These are phyloP conservation scores for Peucedramus taeniatus DNA, from an alignment of 2,113 vertebrate species.

Conservation along the genomic window DNA sequence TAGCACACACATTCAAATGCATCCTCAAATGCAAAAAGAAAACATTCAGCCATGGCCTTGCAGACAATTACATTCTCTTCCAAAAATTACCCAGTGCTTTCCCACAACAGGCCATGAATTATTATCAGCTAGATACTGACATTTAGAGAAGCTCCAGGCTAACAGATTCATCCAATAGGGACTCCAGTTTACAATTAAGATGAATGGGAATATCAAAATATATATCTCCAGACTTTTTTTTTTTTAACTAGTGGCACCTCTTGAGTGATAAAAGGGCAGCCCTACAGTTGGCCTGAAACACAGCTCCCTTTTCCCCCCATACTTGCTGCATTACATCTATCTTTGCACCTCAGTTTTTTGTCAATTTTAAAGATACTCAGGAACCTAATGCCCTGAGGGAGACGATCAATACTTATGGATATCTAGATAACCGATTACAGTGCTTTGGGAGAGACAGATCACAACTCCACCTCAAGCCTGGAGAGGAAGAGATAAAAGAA, in stretches of 20 bases:
- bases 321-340: neutral
- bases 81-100: neutral
- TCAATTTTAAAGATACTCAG: neutral
- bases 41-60: neutral
- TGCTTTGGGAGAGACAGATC: accelerated
- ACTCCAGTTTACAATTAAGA: neutral
- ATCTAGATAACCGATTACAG: neutral
- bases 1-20: neutral
- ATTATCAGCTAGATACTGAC: neutral
- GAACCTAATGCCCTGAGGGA: neutral
- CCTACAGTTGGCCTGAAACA: neutral
- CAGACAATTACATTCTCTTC: neutral
- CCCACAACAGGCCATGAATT: neutral
- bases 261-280: neutral
- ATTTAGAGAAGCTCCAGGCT: neutral
- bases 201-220: neutral
- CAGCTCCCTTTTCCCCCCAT: neutral
- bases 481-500: neutral
- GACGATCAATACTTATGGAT: neutral
- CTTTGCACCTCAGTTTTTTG: neutral
- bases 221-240: neutral
- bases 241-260: neutral
- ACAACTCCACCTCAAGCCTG: neutral
- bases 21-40: neutral
- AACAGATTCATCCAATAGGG: neutral